Evolutionary conservation across 1,140 invertebrate genomes (phyloP).

Genomic region (Palaemon carinicauda): DNA sequence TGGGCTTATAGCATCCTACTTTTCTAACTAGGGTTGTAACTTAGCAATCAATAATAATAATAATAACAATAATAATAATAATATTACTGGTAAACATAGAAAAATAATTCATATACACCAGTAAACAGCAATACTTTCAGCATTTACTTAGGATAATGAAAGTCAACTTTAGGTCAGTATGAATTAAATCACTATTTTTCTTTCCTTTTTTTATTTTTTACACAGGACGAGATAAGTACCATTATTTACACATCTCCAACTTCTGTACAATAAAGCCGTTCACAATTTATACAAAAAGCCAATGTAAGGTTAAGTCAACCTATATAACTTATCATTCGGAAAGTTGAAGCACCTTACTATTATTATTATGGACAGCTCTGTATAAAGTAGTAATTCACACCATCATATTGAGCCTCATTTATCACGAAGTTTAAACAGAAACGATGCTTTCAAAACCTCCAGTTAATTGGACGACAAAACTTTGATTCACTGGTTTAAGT

Average conservation of each 20-base stretch:
- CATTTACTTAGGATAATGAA: not conserved
- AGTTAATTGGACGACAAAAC: too few relatives aligned
- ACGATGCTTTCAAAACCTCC: slow-evolving; percentile 19
- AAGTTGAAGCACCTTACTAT: slow-evolving; percentile 48
- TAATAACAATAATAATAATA: too few relatives aligned
- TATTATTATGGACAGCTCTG: slow-evolving; percentile 27
- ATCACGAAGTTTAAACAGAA: slow-evolving; percentile 24
- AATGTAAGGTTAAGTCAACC: slow-evolving; percentile 31
- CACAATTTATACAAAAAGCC: slow-evolving; percentile 56
- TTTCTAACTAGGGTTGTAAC: too few relatives aligned
- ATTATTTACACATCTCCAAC: slow-evolving; percentile 53
- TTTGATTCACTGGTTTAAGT: too few relatives aligned
- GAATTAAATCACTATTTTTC: slow-evolving; percentile 44
- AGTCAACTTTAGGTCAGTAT: slow-evolving; percentile 1
- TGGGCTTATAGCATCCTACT: too few relatives aligned
- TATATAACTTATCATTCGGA: slow-evolving; percentile 11
- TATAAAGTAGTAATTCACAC: slow-evolving; percentile 22
- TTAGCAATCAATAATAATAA: too few relatives aligned
- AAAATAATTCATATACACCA: too few relatives aligned
- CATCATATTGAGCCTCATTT: not conserved
- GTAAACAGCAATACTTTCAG: not conserved
- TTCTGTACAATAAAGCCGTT: slow-evolving; percentile 53
- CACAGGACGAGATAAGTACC: slow-evolving; percentile 46
- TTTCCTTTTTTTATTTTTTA: slow-evolving; percentile 39
- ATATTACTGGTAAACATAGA: too few relatives aligned